phyloP scores from a whole-genome alignment of 2,797 vertebrate species.

The Cetoscarus ocellatus region DNA sequence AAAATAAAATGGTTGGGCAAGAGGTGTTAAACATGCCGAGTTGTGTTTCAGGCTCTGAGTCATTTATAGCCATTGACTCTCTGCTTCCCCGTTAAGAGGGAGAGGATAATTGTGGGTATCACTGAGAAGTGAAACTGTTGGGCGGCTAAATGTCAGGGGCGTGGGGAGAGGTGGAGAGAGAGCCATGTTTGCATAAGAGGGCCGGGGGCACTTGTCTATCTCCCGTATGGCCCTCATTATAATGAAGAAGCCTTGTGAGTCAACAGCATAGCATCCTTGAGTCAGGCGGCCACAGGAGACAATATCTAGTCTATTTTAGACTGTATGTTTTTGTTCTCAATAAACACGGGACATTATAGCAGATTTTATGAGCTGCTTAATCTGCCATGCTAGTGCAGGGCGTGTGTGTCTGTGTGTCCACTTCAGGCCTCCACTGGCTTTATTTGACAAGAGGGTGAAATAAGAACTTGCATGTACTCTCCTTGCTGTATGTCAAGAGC shows the following conservation, averaged over 20 bases:
- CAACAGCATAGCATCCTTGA: constrained; percentile 75
- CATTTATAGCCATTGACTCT: constrained; percentile 67
- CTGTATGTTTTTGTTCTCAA: constrained; percentile 50
- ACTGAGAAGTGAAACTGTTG: constrained; percentile 62
- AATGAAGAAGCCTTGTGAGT: constrained; percentile 81
- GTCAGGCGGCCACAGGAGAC: constrained; percentile 69
- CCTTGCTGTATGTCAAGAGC: no score
- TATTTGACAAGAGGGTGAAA: no score
- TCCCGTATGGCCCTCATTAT: constrained; percentile 81
- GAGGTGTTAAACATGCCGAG: constrained; percentile 66
- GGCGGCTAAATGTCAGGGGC: constrained; percentile 78
- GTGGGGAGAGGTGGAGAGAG: constrained; percentile 61
- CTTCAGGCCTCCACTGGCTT: constrained; percentile 19
- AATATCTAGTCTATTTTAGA: constrained; percentile 69
- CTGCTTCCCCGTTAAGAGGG: constrained; percentile 50
- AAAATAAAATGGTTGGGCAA: constrained; percentile 26
- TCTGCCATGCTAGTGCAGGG: constrained; percentile 20
- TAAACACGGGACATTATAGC: constrained; percentile 48
- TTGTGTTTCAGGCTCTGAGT: constrained; percentile 63
- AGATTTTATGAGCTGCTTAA: constrained; percentile 51
- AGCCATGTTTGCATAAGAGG: constrained; percentile 78
- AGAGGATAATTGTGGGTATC: constrained; percentile 70
- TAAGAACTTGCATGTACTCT: no score
- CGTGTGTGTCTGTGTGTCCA: constrained; percentile 3
- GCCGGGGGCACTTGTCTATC: constrained; percentile 68